Evolutionary conservation across 2,797 vertebrate genomes (phyloP).

Genomic region (Neosilurus mollespiculum): DNA sequence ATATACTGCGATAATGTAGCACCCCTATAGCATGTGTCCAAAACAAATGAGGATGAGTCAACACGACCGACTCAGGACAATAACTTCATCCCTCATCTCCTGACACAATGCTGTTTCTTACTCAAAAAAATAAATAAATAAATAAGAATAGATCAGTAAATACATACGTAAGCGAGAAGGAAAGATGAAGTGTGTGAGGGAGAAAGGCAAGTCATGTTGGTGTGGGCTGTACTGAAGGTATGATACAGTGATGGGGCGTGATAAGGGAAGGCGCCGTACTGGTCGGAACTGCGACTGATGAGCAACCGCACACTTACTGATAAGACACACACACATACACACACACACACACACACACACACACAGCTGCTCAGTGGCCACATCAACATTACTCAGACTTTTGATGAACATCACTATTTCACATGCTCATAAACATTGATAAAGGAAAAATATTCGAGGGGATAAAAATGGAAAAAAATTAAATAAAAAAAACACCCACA

Average conservation of each 20-base stretch:
- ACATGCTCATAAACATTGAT: constrained; percentile 59
- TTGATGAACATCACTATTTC: constrained; percentile 63
- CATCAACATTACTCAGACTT: not conserved
- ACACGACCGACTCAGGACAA: constrained; percentile 52
- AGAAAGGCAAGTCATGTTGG: constrained; percentile 8
- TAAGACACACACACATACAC: constrained; percentile 55
- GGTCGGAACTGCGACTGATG: constrained; percentile 65
- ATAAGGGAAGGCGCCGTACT: constrained; percentile 69
- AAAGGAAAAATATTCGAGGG: not conserved
- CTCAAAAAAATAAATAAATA: no score
- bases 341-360: constrained; percentile 31
- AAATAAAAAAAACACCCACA: not conserved
- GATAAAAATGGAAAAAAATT: no score
- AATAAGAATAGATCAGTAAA: no score
- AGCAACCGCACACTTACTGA: constrained; percentile 67
- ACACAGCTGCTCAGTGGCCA: not conserved
- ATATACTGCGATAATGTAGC: constrained; percentile 41
- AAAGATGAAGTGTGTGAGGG: not conserved
- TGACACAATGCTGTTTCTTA: not conserved
- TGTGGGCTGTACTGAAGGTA: constrained; percentile 57
- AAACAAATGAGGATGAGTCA: constrained; percentile 52
- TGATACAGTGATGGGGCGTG: constrained; percentile 66
- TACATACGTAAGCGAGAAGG: constrained; percentile 29
- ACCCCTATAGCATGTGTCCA: constrained; percentile 43
- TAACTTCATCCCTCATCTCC: constrained; percentile 13